Conservation (phyloP, 2,888 invertebrate genomes). For the Saturnia japonica region DNA sequence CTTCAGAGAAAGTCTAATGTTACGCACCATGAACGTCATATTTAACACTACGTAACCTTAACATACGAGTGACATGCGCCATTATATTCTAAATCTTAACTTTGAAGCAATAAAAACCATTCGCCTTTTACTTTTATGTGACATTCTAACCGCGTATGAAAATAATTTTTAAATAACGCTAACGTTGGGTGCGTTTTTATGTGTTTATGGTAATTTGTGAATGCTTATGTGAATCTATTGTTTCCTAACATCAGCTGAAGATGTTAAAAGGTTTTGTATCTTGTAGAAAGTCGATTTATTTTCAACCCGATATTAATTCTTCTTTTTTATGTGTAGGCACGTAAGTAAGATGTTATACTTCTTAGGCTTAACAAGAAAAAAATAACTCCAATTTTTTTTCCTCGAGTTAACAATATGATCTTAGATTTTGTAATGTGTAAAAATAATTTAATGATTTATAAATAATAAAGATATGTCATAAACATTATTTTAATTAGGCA, state of each 20-base stretch:
- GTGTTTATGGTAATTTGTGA: constrained; percentile 16
- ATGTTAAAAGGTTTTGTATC: not conserved
- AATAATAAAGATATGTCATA: no score
- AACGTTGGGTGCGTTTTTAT: constrained; percentile 17
- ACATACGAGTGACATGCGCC: not conserved
- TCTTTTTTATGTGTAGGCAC: no score
- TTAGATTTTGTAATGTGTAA: no score
- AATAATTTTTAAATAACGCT: constrained; percentile 15
- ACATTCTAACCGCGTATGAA: constrained; percentile 15
- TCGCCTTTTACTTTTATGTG: not conserved
- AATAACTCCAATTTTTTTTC: no score
- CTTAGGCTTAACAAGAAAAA: no score
- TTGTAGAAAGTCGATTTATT: no score
- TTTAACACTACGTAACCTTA: constrained; percentile 54
- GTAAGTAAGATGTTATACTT: no score
- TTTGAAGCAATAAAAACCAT: not conserved
- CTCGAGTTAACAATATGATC: no score
- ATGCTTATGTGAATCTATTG: constrained; percentile 5
- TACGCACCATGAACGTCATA: constrained; percentile 42
- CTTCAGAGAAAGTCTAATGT: constrained; percentile 69
- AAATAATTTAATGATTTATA: no score
- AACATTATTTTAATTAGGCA: no score
- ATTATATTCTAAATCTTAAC: constrained; percentile 7
- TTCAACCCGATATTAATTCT: no score
- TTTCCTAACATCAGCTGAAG: not conserved